Evolutionary conservation across 2,888 invertebrate genomes (phyloP).

Genomic region (Lasioglossum oenotherae): DNA sequence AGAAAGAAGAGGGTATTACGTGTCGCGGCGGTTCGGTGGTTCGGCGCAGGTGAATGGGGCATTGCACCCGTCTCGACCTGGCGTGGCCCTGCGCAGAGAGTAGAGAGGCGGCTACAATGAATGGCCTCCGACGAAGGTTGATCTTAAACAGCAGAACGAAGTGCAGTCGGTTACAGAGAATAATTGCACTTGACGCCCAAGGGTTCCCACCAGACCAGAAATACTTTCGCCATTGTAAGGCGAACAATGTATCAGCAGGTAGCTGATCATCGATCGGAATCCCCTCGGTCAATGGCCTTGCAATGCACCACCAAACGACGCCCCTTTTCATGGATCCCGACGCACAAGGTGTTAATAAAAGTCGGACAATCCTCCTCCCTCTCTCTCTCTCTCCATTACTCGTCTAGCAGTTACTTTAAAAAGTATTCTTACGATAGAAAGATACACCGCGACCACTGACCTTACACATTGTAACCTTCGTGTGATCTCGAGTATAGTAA

Average conservation of each 20-base stretch:
- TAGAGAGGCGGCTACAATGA: not conserved
- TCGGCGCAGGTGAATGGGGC: conserved; percentile 52
- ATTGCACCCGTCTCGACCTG: conserved; percentile 46
- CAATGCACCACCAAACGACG: conserved; percentile 44
- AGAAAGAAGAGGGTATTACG: conserved; percentile 2
- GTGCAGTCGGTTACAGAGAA: conserved; percentile 59
- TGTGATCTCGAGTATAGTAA: not conserved
- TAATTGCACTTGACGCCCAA: conserved; percentile 70
- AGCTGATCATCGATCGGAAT: conserved; percentile 73
- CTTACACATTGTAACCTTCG: not conserved
- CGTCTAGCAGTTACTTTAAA: too few species aligned
- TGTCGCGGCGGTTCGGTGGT: not conserved
- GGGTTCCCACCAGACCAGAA: conserved; percentile 53
- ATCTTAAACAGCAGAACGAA: conserved; percentile 47
- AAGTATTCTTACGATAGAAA: not conserved
- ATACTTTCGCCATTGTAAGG: conserved; percentile 67
- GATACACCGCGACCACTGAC: not conserved
- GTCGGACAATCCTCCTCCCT: not conserved
- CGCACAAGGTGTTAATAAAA: conserved; percentile 33
- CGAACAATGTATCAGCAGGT: conserved; percentile 75
- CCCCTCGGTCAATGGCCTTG: conserved; percentile 74
- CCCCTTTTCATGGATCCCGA: conserved; percentile 25
- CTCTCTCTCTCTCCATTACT: too few species aligned
- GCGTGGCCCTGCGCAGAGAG: not conserved
- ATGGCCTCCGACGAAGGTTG: conserved; percentile 34